A percentile compares a stretch with the other conserved stretches of the same genome.
Evolutionary conservation across 2,113 vertebrate genomes (phyloP).

Genomic region (Lepidothrix coronata): DNA sequence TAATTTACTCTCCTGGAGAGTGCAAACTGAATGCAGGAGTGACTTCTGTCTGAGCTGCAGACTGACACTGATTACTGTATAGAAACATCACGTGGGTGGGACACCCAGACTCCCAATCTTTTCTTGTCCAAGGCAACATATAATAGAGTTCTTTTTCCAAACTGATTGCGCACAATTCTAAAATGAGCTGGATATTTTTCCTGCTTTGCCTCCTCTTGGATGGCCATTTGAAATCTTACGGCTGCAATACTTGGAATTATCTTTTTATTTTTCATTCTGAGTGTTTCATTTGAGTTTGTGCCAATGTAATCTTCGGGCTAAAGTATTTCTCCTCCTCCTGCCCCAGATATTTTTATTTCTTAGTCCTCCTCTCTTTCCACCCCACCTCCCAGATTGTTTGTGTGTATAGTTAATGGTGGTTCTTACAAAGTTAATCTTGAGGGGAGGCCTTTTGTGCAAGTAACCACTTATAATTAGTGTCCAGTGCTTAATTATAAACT

Average conservation of each 20-base stretch:
- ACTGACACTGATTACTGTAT: not conserved
- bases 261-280: not conserved
- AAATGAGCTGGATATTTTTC: not conserved
- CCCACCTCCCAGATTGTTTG: not conserved
- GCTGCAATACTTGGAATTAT: not conserved
- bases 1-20: not conserved
- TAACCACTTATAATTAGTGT: not conserved
- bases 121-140: not conserved
- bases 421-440: not conserved
- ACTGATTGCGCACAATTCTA: not conserved
- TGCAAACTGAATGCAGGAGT: not conserved
- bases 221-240: not conserved
- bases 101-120: fast-evolving
- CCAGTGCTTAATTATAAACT: not conserved
- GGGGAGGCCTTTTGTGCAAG: not conserved
- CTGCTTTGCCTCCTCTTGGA: not conserved
- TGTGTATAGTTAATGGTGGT: not conserved
- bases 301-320: not conserved
- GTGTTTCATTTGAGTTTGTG: not conserved
- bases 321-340: not conserved
- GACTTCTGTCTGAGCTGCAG: not conserved
- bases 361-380: not conserved
- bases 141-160: not conserved
- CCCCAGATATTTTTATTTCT: not conserved
- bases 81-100: not conserved